These are phyloP conservation scores for Nerophis ophidion DNA, from an alignment of 2,113 vertebrate species.

Conservation along the genomic window DNA sequence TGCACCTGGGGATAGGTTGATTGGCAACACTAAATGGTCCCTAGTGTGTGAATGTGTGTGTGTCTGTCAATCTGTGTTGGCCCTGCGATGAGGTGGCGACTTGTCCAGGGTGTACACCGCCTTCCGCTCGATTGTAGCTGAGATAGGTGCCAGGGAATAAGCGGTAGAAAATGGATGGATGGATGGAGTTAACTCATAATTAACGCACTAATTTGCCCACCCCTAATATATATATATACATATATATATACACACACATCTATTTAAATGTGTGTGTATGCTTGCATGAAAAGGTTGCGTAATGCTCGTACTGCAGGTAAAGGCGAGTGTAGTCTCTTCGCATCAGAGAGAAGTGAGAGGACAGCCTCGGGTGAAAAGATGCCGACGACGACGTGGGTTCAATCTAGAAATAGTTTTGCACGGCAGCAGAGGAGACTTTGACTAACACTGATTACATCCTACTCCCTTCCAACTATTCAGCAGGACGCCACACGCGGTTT, in stretches of 20 bases:
- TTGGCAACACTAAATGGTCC: too few species aligned
- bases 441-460: constrained; percentile 54
- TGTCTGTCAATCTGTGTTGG: too few species aligned
- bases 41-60: too few species aligned
- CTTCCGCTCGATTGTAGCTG: too few species aligned
- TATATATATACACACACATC: too few species aligned
- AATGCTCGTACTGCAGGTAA: constrained; percentile 44
- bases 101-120: too few species aligned
- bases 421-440: constrained; percentile 35
- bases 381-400: constrained; percentile 29
- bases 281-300: constrained; percentile 25
- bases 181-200: too few species aligned
- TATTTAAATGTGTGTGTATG: background rate
- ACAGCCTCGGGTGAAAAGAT: constrained; percentile 11
- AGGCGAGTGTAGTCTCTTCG: constrained; percentile 38
- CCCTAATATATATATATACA: background rate
- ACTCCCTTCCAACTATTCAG: constrained; percentile 56
- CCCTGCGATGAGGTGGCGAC: too few species aligned
- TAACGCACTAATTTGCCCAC: too few species aligned
- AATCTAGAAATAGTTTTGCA: constrained; percentile 45
- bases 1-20: too few species aligned
- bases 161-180: too few species aligned
- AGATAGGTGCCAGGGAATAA: too few species aligned
- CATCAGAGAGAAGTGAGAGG: constrained; percentile 36
- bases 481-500: constrained; percentile 60